phyloP scores from a whole-genome alignment of 2,113 vertebrate species.

The Xiphophorus hellerii region DNA sequence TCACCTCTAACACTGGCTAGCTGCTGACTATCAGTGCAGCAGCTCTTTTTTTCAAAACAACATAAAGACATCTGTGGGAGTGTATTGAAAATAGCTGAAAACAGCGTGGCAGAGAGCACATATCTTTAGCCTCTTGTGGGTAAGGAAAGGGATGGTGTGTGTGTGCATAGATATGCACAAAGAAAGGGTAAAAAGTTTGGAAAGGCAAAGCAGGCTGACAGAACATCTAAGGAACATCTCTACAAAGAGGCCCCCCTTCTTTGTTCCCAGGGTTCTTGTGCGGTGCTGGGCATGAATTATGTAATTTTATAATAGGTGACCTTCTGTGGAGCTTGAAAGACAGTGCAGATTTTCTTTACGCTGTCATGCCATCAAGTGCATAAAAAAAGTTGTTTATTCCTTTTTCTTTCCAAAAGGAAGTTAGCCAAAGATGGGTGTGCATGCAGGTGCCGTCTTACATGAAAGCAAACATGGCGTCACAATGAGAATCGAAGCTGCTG shows the following conservation, averaged over 20 bases:
- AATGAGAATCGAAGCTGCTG: background rate
- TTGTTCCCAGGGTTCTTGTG: constrained; percentile 69
- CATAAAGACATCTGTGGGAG: constrained; percentile 53
- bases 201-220: constrained; percentile 55
- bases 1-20: constrained; percentile 47
- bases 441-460: constrained; percentile 1
- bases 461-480: background rate
- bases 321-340: constrained; percentile 63
- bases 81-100: constrained; percentile 39
- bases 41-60: constrained; percentile 35
- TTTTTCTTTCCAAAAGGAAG: background rate
- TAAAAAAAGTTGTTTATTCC: background rate
- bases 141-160: constrained; percentile 13
- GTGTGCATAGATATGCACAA: constrained; percentile 2
- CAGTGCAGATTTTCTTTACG: constrained; percentile 12
- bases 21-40: constrained; percentile 30
- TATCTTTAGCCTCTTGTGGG: constrained; percentile 42
- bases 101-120: constrained; percentile 29
- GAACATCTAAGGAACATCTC: constrained; percentile 66
- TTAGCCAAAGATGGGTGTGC: constrained; percentile 10
- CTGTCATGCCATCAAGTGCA: constrained; percentile 3
- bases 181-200: constrained; percentile 52
- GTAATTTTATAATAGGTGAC: constrained; percentile 70
- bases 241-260: constrained; percentile 69
- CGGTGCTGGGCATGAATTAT: constrained; percentile 76